These are phyloP conservation scores for Numenius arquata DNA, from an alignment of 2,113 vertebrate genomes.

Conservation along the genomic window DNA sequence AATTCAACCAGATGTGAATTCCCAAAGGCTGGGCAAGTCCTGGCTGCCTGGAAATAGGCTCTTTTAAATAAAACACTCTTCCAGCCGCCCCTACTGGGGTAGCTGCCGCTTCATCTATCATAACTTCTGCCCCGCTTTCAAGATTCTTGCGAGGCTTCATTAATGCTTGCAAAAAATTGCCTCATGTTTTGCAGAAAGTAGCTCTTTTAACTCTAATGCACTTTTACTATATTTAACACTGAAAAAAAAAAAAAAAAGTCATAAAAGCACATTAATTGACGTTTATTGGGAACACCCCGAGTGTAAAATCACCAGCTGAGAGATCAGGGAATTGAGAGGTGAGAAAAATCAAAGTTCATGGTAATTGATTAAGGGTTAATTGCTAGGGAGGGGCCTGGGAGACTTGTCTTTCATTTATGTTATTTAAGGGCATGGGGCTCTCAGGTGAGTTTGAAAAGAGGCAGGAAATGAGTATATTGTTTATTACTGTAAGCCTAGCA, in stretches of 20 bases:
- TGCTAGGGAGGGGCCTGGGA: neutral
- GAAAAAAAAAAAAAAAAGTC: neutral
- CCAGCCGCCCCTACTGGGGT: neutral
- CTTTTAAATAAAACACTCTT: neutral
- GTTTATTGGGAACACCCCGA: neutral
- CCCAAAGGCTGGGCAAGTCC: neutral
- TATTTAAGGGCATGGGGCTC: neutral
- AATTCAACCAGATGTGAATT: neutral
- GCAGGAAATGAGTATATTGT: rapidly evolving
- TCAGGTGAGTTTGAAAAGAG: neutral
- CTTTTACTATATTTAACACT: neutral
- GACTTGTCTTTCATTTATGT: neutral
- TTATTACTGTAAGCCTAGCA: neutral
- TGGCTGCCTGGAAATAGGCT: neutral
- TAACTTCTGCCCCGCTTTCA: neutral
- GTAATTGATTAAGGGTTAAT: neutral
- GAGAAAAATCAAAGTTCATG: neutral
- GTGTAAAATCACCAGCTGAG: neutral
- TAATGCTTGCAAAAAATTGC: neutral
- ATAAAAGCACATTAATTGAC: neutral
- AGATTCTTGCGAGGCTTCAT: neutral
- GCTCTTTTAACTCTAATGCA: neutral
- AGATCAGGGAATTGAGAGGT: neutral
- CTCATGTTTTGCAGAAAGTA: neutral
- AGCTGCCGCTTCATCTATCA: neutral